Conservation (phyloP, 64 coral and sea anemone species). For the Porites australiensis region DNA sequence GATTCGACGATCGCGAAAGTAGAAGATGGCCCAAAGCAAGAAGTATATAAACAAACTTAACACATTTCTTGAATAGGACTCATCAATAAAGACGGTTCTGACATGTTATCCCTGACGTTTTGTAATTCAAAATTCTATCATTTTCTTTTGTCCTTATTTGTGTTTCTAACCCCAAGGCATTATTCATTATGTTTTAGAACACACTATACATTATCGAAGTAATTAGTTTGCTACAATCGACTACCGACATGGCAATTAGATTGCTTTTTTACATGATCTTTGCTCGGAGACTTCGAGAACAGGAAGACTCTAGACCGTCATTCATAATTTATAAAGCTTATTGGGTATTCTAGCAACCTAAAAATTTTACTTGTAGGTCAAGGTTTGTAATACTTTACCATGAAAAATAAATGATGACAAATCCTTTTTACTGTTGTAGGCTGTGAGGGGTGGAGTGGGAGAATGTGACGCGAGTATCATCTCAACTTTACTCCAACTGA, state of each 20-base stretch:
- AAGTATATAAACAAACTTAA: too few relatives aligned
- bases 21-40: too few relatives aligned
- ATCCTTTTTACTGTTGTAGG: neutral
- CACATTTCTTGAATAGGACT: too few relatives aligned
- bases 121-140: too few relatives aligned
- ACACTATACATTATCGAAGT: neutral
- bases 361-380: too few relatives aligned
- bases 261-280: constrained; percentile 3
- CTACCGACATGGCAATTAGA: neutral
- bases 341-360: neutral
- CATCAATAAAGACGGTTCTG: too few relatives aligned
- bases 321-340: neutral
- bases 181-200: neutral
- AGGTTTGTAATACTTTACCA: neutral
- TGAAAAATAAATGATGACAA: constrained; percentile 35
- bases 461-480: neutral
- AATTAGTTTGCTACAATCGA: neutral
- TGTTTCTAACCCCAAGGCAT: neutral
- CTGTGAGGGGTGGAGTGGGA: neutral
- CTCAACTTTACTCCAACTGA: neutral
- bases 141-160: neutral
- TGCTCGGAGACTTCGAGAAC: neutral
- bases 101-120: too few relatives aligned
- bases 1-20: too few relatives aligned
- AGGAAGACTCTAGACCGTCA: neutral